Percentiles rank a stretch among this genome's conserved stretches.
Conservation (phyloP, 2,113 vertebrate species). For the Pseudorhombus dupliciocellatus region DNA sequence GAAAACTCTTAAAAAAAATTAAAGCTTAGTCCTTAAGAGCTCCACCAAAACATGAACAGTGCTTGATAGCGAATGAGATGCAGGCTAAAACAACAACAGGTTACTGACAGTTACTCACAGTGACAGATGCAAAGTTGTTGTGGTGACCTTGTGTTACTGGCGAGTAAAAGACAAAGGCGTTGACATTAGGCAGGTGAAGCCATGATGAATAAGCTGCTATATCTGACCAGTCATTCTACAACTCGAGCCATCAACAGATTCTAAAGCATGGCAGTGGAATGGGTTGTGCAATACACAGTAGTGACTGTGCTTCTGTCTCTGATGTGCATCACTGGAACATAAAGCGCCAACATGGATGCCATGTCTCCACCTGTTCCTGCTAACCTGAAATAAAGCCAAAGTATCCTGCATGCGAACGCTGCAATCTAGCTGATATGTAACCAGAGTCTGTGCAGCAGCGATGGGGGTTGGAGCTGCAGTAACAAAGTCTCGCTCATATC, state of each 20-base stretch:
- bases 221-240: constrained; percentile 4
- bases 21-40: constrained; percentile 1
- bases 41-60: neutral
- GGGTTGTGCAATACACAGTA: neutral
- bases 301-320: neutral
- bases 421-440: too few species aligned
- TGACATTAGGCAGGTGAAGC: constrained; percentile 18
- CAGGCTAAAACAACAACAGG: neutral
- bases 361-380: too few species aligned
- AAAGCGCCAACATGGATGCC: neutral
- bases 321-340: neutral
- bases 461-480: too few species aligned
- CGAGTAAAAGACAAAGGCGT: constrained; percentile 28
- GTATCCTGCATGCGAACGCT: too few species aligned
- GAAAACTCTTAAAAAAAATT: neutral
- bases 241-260: neutral
- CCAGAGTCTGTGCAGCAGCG: too few species aligned
- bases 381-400: too few species aligned
- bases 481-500: too few species aligned
- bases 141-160: constrained; percentile 36
- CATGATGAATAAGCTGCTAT: constrained; percentile 18
- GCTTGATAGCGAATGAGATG: neutral
- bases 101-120: constrained; percentile 6
- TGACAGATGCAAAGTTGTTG: constrained; percentile 9
- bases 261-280: neutral